Percentiles rank a stretch among this genome's conserved stretches.
Evolutionary conservation across 2,113 vertebrate genomes (phyloP).

Genomic region (Tretioscincus oriximinensis): DNA sequence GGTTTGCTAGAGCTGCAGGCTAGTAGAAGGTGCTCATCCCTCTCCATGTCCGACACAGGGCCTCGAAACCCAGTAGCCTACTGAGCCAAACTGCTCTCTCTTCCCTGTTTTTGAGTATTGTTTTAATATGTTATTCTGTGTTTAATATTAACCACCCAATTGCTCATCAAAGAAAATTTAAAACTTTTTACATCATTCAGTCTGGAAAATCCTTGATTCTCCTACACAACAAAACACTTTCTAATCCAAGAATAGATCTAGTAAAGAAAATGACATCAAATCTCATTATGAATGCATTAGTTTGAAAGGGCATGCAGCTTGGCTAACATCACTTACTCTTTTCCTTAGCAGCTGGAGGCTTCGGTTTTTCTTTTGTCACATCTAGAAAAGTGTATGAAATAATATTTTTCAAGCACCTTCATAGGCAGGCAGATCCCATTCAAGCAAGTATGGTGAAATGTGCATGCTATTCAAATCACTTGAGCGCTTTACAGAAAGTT

Average conservation of each 20-base stretch:
- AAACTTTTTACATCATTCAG: background rate
- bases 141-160: no score
- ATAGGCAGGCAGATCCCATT: background rate
- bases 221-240: background rate
- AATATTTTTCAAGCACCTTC: background rate
- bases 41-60: no score
- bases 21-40: no score
- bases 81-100: no score
- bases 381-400: background rate
- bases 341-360: background rate
- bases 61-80: no score
- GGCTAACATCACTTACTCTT: background rate
- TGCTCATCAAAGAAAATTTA: background rate
- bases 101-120: no score
- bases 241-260: background rate
- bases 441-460: background rate
- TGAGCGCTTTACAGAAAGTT: background rate
- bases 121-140: no score
- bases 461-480: background rate
- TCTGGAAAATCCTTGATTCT: background rate
- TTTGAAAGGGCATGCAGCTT: background rate
- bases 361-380: constrained; percentile 16
- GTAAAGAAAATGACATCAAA: background rate
- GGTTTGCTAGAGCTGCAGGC: no score
- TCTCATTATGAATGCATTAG: background rate